phyloP scores from a whole-genome alignment of 1,140 invertebrate species.

The Zaprionus lachaisei region DNA sequence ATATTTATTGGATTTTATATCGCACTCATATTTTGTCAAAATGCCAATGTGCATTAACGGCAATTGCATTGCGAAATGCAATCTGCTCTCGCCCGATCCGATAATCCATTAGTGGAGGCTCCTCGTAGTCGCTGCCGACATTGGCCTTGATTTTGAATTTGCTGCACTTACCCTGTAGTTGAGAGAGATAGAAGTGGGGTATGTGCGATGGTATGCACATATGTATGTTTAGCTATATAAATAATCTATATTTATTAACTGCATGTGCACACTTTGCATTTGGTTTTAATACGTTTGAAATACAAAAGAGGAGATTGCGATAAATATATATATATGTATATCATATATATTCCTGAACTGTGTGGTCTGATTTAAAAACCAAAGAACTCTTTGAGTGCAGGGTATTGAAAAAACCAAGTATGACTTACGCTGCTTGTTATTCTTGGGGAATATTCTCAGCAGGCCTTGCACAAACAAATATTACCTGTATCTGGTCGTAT shows the following conservation, averaged over 20 bases:
- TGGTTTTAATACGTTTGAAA: too few species aligned
- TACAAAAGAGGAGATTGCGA: too few species aligned
- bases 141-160: conserved; percentile 69
- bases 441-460: conserved; percentile 13
- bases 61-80: conserved; percentile 64
- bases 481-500: conserved; percentile 6
- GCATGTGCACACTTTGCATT: background rate
- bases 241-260: background rate
- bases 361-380: background rate
- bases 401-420: background rate
- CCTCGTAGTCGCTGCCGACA: conserved; percentile 45
- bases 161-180: conserved; percentile 12
- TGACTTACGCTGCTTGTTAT: background rate
- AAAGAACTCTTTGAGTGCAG: background rate
- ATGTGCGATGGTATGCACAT: background rate
- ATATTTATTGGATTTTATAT: conserved; percentile 10
- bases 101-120: conserved; percentile 57
- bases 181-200: conserved; percentile 2
- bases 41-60: conserved; percentile 57
- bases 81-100: conserved; percentile 46
- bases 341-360: background rate
- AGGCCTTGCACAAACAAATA: conserved; percentile 19
- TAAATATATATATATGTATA: too few species aligned
- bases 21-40: conserved; percentile 38
- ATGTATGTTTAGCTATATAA: background rate